Percentiles rank a stretch among this genome's conserved stretches.
Evolutionary conservation across 2,113 vertebrate genomes (phyloP).

Genomic region (Zosterops hypoxanthus): DNA sequence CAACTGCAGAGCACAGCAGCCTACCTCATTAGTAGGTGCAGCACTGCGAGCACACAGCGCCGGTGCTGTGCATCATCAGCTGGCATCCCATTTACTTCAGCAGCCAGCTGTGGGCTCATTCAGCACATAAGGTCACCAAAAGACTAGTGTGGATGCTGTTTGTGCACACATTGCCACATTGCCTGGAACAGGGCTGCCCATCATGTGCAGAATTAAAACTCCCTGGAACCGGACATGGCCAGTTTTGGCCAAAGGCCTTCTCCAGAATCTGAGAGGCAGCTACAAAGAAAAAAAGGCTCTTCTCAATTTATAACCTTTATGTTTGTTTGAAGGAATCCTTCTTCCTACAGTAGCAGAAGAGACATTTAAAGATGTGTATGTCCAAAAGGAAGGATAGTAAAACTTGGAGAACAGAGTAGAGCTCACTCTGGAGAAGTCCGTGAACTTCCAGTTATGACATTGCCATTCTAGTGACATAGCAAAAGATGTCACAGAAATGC

Average conservation of each 20-base stretch:
- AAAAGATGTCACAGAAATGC: neutral
- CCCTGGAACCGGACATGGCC: neutral
- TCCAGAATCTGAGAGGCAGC: neutral
- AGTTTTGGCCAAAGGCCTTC: neutral
- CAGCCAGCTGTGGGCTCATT: neutral
- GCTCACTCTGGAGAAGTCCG: neutral
- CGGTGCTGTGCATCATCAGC: neutral
- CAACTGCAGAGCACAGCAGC: neutral
- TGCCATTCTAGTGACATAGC: neutral
- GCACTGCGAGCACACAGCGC: rapidly evolving
- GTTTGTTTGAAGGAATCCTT: neutral
- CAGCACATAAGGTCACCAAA: neutral
- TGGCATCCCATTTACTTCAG: neutral
- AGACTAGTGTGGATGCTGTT: neutral
- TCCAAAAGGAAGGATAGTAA: neutral
- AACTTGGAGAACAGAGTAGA: neutral
- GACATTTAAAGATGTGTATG: neutral
- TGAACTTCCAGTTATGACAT: neutral
- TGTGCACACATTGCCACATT: neutral
- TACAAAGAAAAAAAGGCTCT: neutral
- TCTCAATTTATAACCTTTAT: neutral
- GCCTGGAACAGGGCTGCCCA: neutral
- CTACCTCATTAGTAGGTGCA: constrained; percentile 44
- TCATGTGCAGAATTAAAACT: neutral
- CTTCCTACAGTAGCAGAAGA: neutral